Percentiles rank a stretch among this genome's conserved stretches.
Evolutionary conservation across 2,113 vertebrate genomes (phyloP).

Genomic region (Microcebus tavaratra): DNA sequence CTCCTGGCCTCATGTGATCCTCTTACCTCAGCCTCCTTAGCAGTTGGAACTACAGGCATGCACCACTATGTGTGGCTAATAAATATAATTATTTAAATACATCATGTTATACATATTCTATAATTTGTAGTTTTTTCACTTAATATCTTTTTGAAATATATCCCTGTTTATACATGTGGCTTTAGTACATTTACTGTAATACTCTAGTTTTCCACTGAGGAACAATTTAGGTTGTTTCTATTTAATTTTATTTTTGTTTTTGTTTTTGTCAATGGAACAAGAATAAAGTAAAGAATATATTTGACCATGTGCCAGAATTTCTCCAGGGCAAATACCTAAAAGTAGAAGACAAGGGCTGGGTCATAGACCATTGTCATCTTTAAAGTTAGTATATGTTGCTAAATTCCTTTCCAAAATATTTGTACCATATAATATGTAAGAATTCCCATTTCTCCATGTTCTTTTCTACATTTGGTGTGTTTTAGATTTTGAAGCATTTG

Average conservation of each 20-base stretch:
- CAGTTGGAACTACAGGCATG: too few relatives aligned
- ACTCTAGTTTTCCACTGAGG: background rate
- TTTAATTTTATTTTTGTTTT: background rate
- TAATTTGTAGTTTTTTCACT: background rate
- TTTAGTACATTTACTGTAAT: background rate
- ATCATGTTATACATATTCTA: background rate
- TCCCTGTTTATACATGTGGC: background rate
- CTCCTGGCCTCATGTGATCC: too few relatives aligned
- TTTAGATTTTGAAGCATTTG: background rate
- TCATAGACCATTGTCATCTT: background rate
- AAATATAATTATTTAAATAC: background rate
- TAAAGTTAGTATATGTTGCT: background rate
- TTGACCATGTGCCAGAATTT: background rate
- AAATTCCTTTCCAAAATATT: background rate
- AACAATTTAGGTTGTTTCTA: background rate
- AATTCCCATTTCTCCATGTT: background rate
- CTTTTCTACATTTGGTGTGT: background rate
- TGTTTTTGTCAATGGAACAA: background rate
- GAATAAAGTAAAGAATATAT: background rate
- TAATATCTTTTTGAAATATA: background rate
- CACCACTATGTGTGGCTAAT: too few relatives aligned
- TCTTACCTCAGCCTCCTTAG: too few relatives aligned
- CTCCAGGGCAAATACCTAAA: background rate
- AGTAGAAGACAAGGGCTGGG: background rate
- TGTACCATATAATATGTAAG: background rate